A percentile compares a stretch with the other conserved stretches of the same genome.
phyloP scores from a whole-genome alignment of 2,888 invertebrate species.

The Heliconius charithonia region DNA sequence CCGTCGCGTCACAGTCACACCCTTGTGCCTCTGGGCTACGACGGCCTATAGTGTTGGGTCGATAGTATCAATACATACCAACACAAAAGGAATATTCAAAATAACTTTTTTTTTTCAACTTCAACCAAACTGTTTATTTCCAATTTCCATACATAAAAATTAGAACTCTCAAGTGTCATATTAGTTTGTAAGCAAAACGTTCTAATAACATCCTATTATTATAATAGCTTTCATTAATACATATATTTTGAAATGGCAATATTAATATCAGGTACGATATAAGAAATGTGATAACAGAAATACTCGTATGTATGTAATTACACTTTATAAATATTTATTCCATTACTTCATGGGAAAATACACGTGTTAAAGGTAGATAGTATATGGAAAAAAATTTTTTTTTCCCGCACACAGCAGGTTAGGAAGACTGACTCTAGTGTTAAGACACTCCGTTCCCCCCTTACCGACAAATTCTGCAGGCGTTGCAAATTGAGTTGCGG shows the following conservation, averaged over 20 bases:
- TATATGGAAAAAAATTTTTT: not conserved
- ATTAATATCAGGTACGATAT: not conserved
- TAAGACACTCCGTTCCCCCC: too few relatives aligned
- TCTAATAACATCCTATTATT: slow-evolving; percentile 4
- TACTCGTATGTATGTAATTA: slow-evolving; percentile 5
- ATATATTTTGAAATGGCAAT: not conserved
- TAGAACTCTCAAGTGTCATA: too few relatives aligned
- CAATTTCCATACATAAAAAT: not conserved
- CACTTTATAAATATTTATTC: slow-evolving; percentile 5
- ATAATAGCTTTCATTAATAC: not conserved
- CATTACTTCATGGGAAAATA: not conserved
- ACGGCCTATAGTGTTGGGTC: too few relatives aligned
- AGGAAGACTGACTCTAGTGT: too few relatives aligned
- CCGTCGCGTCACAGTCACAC: too few relatives aligned
- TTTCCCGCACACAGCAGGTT: too few relatives aligned
- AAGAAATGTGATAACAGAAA: slow-evolving; percentile 10
- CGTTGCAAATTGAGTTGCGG: too few relatives aligned
- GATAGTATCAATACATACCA: too few relatives aligned
- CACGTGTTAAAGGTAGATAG: not conserved
- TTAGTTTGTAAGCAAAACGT: not conserved
- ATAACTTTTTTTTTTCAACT: not conserved
- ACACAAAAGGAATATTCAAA: too few relatives aligned
- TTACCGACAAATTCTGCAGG: too few relatives aligned
- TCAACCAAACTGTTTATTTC: not conserved
- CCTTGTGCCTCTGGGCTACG: too few relatives aligned